phyloP scores from a whole-genome alignment of 1,140 invertebrate genomes.

The Halesus radiatus region DNA sequence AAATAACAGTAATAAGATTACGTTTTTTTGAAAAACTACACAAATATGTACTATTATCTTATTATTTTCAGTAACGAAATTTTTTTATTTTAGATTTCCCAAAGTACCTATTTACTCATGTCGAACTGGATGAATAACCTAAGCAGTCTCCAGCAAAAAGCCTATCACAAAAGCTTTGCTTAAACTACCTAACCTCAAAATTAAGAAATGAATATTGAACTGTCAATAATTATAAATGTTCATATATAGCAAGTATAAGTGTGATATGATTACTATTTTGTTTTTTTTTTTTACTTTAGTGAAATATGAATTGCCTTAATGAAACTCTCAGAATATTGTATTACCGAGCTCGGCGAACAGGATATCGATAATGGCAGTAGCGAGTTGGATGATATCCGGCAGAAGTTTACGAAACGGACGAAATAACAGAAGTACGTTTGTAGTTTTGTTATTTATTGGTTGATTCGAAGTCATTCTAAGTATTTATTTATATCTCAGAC shows the following conservation, averaged over 20 bases:
- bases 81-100: too few species aligned
- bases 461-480: not conserved
- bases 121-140: too few species aligned
- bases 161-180: not conserved
- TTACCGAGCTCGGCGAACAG: slow-evolving; percentile 37
- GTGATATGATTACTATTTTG: slow-evolving; percentile 6
- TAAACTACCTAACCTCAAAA: slow-evolving; percentile 45
- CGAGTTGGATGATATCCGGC: slow-evolving; percentile 66
- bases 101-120: too few species aligned
- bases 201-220: slow-evolving; percentile 41
- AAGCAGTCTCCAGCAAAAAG: too few species aligned
- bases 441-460: not conserved
- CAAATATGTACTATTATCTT: too few species aligned
- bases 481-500: too few species aligned
- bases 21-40: too few species aligned
- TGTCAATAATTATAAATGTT: slow-evolving; percentile 48
- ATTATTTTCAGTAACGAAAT: too few species aligned
- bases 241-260: slow-evolving; percentile 7
- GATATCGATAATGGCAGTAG: slow-evolving; percentile 63
- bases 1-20: too few species aligned
- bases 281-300: slow-evolving; percentile 18
- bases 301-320: slow-evolving; percentile 43
- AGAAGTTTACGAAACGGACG: slow-evolving; percentile 65
- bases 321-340: slow-evolving; percentile 19
- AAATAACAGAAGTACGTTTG: slow-evolving; percentile 63